phyloP scores from a whole-genome alignment of 2,797 vertebrate species.

The Brachymystax lenok region DNA sequence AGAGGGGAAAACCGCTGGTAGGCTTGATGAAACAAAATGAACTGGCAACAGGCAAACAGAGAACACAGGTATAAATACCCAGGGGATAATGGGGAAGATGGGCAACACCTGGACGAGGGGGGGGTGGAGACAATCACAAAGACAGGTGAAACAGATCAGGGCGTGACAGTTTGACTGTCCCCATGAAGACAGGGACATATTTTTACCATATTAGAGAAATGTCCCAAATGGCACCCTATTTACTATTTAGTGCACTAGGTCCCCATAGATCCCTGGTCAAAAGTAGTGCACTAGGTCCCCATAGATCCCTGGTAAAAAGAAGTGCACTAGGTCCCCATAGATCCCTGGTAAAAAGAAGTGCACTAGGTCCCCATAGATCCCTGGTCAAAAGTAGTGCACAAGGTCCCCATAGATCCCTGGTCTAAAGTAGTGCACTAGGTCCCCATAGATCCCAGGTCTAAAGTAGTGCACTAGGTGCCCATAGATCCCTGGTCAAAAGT shows the following conservation, averaged over 20 bases:
- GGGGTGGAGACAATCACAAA: no score
- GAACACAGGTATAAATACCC: no score
- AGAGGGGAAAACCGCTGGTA: no score
- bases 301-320: no score
- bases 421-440: neutral
- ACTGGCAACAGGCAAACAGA: no score
- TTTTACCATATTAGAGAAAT: slow-evolving; percentile 62
- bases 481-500: no score
- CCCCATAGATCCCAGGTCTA: neutral
- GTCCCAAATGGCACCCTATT: neutral
- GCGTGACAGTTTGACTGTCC: neutral
- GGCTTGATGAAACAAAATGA: no score
- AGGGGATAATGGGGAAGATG: no score
- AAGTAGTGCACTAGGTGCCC: neutral
- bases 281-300: neutral
- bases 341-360: neutral
- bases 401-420: neutral
- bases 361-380: neutral
- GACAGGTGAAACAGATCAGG: no score
- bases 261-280: neutral
- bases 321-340: neutral
- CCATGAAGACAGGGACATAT: slow-evolving; percentile 46
- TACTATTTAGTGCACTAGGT: neutral
- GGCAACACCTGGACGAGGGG: no score
- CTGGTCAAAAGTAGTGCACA: neutral